Base-by-base conservation (phyloP, 2,888 invertebrate genomes). In the Podabrus alpinus region DNA sequence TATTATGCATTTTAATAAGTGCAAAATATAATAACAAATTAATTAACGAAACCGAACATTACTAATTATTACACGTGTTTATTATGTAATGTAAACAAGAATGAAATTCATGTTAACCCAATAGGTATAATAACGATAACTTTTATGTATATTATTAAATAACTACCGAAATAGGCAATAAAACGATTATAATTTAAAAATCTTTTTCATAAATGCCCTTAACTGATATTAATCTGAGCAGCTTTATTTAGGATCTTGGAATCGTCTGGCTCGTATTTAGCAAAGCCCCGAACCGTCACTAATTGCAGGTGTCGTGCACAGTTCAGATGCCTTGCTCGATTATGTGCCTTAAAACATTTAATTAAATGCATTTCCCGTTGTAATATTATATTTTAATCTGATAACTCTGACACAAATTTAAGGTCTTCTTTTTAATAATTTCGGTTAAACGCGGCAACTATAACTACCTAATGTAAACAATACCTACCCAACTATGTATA, bases 231-330 rank as follows among this genome's bases (percentile, higher is more conserved):
- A 64, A 64, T 64, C 62, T 13, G 62, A 64, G 21, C 17, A 64
- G 17, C 21, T 64, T 67, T 67, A 59, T 69, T 59, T 60, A 60
- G 59, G 60, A 69, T 60, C 67, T 59, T 24, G 67, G 67, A 67
- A 60, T 71, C 67, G 70, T 67, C 71, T 67, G 71, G 17, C 67
- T 69, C 45, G 70, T 85, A 84, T 85, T 86, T 86, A 85, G 85
- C 82, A 79, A 79, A 77, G 82, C 85, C 78, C 72, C 83, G 84
- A 83, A 84, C 83, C 86, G 84, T 81, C 84, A 86, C 87, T 87
- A 87, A 87, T 87, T 86, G 86, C 86, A 86, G 87, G 86, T 87
- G 86, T 86, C 85, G 85, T 85, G 85, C 82, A 83, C 81, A 82
- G 83, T 82, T 83, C 81, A 84, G 85, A 84, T 84, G 84, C 82